phyloP scores from a whole-genome alignment of 64 coral and sea anemone species.

The Pocillopora verrucosa region DNA sequence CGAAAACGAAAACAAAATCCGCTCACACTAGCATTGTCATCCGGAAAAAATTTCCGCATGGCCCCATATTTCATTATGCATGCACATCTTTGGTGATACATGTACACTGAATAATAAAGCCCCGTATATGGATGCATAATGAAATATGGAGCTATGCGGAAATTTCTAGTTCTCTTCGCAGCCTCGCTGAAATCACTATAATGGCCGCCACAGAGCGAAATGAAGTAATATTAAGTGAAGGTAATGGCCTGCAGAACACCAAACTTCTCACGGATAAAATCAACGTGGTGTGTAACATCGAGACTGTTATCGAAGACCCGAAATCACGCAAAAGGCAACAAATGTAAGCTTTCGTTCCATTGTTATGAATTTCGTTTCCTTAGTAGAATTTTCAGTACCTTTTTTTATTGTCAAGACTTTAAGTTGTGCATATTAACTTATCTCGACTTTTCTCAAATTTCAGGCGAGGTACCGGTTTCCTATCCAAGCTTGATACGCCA shows the following conservation, averaged over 20 bases:
- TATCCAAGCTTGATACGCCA: constrained; percentile 27
- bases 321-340: constrained; percentile 25
- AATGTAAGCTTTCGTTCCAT: constrained; percentile 40
- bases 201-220: constrained; percentile 9
- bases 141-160: too few relatives aligned
- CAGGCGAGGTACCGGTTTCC: constrained; percentile 83
- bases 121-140: too few relatives aligned
- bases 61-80: too few relatives aligned
- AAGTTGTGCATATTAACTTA: not conserved
- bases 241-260: constrained; percentile 51
- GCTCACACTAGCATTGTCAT: too few relatives aligned
- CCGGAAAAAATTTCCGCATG: too few relatives aligned
- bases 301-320: constrained; percentile 26
- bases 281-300: constrained; percentile 62
- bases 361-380: constrained; percentile 4
- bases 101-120: too few relatives aligned
- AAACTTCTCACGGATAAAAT: constrained; percentile 41
- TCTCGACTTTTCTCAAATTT: not conserved
- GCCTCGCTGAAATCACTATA: not conserved
- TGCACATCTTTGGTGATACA: too few relatives aligned
- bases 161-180: too few relatives aligned
- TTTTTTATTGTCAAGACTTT: not conserved
- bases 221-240: constrained; percentile 70
- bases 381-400: not conserved
- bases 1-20: too few relatives aligned